Evolutionary conservation across 2,888 invertebrate genomes (phyloP), one percentile per base, ranked within the genome.

Genomic region (Sussaba pulchella): DNA sequence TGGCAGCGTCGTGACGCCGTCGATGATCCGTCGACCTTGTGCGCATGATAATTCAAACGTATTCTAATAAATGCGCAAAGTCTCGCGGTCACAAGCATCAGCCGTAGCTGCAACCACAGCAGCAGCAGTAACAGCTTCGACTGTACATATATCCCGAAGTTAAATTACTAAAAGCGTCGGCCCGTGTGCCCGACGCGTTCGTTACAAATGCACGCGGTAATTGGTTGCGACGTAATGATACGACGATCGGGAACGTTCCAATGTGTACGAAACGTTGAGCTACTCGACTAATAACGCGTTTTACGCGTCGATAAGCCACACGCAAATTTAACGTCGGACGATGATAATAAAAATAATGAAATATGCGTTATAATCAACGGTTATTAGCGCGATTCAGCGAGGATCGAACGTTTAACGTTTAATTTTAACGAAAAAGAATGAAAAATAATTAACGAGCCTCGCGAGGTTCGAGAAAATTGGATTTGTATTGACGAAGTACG

Each of bases 21-120:
- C 78, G 63, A 78, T 72, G 78, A 81, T 81, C 80, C 63, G 76
- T 82, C 67, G 82, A 67, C 78, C 76, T 81, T 82, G 75, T 72
- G 73, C 67, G 74, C 61, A 82, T 78, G 67, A 80, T 82, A 82
- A 85, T 86, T 78, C n/a, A 82, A 83, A 73, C 78, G 76, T 78
- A 82, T 84, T 85, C 78, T 78, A 63, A 82, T 81, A 66, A 78
- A 84, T 78, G 67, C 79, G 21, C 50, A 31, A 26, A 72, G 66
- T 45, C 26, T 19, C 45, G 17, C 5, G 59, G 12, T 71, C 14
- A 57, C 31, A 14, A 12, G 70, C 39, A n/a, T n/a, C n/a, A n/a
- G n/a, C n/a, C n/a, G n/a, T n/a, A n/a, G n/a, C n/a, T n/a, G n/a
- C n/a, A n/a, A n/a, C n/a, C n/a, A n/a, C 17, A 24, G 43, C 63